These are phyloP conservation scores for Heliconius hermathena DNA, from an alignment of 1,140 invertebrate species.

Conservation along the genomic window DNA sequence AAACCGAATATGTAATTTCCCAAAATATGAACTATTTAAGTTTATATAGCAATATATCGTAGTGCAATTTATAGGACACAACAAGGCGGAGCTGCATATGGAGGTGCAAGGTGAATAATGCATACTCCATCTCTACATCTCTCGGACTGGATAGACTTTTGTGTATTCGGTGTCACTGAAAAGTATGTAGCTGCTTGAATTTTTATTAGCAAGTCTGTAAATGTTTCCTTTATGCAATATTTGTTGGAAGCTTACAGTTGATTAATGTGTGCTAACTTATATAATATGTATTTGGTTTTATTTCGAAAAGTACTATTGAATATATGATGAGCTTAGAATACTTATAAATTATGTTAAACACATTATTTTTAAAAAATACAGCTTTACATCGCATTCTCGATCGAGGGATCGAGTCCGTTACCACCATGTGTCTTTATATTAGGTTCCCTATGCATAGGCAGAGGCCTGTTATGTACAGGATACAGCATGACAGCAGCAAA, in stretches of 20 bases:
- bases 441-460: no score
- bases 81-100: conserved; percentile 27
- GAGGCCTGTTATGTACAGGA: no score
- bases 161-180: conserved; percentile 16
- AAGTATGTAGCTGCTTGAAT: conserved; percentile 22
- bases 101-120: conserved; percentile 50
- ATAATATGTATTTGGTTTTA: neutral
- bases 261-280: neutral
- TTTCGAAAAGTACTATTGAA: neutral
- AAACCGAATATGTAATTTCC: no score
- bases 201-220: conserved; percentile 14
- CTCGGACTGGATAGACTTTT: conserved; percentile 40
- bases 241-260: neutral
- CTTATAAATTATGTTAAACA: no score
- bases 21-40: no score
- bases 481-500: no score
- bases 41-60: neutral
- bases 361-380: no score
- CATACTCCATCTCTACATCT: conserved; percentile 51
- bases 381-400: no score
- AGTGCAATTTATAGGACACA: neutral
- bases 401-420: no score
- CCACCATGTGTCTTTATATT: no score
- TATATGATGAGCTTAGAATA: neutral
- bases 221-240: neutral